phyloP scores from a whole-genome alignment of 2,797 vertebrate species.

The Lepus oiostolus region DNA sequence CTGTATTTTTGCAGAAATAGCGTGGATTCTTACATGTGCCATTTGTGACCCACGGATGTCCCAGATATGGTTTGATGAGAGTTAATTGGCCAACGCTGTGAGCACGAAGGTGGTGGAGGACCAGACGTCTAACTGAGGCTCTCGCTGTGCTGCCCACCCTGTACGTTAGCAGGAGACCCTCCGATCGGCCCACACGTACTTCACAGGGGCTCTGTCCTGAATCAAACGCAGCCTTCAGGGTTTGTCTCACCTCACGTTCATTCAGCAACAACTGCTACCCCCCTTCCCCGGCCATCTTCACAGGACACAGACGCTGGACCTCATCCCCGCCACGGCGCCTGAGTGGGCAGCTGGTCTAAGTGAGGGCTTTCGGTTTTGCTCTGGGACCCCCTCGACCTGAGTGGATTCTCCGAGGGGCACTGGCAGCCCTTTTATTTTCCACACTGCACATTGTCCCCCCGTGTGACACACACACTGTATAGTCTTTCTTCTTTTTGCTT shows the following conservation, averaged over 20 bases:
- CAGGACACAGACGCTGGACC: slow-evolving; percentile 22
- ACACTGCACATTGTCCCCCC: not conserved
- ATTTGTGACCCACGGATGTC: slow-evolving; percentile 39
- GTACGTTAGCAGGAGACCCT: slow-evolving; percentile 56
- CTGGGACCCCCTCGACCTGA: not conserved
- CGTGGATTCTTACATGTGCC: not conserved
- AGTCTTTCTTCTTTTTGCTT: slow-evolving; percentile 13
- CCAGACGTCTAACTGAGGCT: slow-evolving; percentile 45
- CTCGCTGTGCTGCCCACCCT: slow-evolving; percentile 41
- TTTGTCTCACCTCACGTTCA: slow-evolving; percentile 50
- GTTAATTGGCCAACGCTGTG: slow-evolving; percentile 50
- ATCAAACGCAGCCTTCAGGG: slow-evolving; percentile 31
- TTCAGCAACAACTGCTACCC: slow-evolving; percentile 58
- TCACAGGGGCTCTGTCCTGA: slow-evolving; percentile 54
- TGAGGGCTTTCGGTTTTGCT: slow-evolving; percentile 50
- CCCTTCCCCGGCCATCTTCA: slow-evolving; percentile 3
- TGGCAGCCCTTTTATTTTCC: slow-evolving; percentile 3
- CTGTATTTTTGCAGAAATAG: slow-evolving; percentile 47
- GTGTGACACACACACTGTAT: fast-evolving
- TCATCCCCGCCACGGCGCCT: not conserved
- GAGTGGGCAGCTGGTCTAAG: not conserved
- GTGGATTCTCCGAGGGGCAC: not conserved
- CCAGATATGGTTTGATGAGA: not conserved
- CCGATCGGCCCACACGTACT: slow-evolving; percentile 71
- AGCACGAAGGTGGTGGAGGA: slow-evolving; percentile 28